Evolutionary conservation across 2,113 vertebrate genomes (phyloP).

Genomic region (Saiga tatarica): DNA sequence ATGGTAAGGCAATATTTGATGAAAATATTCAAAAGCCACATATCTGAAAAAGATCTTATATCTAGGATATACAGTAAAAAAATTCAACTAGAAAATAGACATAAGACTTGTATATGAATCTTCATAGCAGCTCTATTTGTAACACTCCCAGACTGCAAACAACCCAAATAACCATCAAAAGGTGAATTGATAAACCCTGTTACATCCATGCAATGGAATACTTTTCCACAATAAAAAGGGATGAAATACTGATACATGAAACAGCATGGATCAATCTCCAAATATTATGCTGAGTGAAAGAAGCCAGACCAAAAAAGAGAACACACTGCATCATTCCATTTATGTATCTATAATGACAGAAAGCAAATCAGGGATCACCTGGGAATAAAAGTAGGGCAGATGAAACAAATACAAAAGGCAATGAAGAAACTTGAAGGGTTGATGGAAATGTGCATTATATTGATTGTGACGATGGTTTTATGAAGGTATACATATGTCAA

Average conservation of each 20-base stretch:
- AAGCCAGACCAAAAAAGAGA: background rate
- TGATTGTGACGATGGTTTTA: background rate
- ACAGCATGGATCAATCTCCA: background rate
- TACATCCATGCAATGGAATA: background rate
- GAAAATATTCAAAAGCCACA: background rate
- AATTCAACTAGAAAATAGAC: background rate
- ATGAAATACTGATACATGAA: background rate
- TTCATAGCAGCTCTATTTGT: background rate
- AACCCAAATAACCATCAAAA: background rate
- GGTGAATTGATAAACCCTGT: background rate
- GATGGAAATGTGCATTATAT: background rate
- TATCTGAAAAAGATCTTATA: background rate
- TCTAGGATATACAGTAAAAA: background rate
- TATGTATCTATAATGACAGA: background rate
- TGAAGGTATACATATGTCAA: background rate
- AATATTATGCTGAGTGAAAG: background rate
- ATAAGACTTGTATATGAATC: background rate
- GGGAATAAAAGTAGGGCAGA: fast-evolving
- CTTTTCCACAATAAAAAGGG: background rate
- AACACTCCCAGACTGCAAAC: background rate
- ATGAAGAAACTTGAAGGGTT: background rate
- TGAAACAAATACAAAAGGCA: background rate
- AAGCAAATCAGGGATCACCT: background rate
- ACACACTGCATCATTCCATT: background rate
- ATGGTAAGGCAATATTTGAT: background rate